phyloP scores from a whole-genome alignment of 2,113 vertebrate genomes.

The Fulica atra region DNA sequence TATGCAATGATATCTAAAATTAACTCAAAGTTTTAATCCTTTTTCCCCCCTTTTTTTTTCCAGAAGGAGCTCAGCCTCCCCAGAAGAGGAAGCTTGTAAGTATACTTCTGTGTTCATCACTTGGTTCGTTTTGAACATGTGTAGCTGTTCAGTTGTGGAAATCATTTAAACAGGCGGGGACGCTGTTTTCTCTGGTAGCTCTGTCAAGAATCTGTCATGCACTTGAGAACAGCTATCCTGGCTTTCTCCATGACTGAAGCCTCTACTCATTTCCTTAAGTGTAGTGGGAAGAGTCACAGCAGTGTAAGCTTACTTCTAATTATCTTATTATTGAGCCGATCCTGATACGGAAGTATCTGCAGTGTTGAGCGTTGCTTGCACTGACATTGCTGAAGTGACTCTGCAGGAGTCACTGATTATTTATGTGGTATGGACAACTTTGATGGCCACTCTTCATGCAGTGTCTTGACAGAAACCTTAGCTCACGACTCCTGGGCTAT shows the following conservation, averaged over 20 bases:
- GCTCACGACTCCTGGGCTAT: background rate
- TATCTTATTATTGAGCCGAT: background rate
- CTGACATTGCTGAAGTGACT: background rate
- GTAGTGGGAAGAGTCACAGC: background rate
- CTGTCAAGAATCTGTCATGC: background rate
- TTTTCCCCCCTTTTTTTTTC: conserved; percentile 43
- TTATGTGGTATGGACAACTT: background rate
- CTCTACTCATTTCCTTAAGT: conserved; percentile 21
- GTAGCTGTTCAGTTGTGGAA: background rate
- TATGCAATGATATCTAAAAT: background rate
- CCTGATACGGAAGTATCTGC: background rate
- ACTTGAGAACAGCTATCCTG: background rate
- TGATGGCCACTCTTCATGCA: background rate
- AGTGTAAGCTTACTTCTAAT: conserved; percentile 56
- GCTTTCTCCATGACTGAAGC: background rate
- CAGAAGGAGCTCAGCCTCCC: conserved; percentile 98
- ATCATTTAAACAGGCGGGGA: background rate
- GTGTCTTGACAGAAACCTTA: background rate
- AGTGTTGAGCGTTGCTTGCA: background rate
- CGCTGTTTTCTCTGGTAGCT: background rate
- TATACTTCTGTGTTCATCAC: conserved; percentile 57
- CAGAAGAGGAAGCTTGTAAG: conserved; percentile 98
- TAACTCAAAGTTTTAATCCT: background rate
- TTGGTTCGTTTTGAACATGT: conserved; percentile 6
- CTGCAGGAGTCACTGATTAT: background rate